Evolutionary conservation across 1,140 invertebrate genomes (phyloP).

Genomic region (Metaphire vulgaris): DNA sequence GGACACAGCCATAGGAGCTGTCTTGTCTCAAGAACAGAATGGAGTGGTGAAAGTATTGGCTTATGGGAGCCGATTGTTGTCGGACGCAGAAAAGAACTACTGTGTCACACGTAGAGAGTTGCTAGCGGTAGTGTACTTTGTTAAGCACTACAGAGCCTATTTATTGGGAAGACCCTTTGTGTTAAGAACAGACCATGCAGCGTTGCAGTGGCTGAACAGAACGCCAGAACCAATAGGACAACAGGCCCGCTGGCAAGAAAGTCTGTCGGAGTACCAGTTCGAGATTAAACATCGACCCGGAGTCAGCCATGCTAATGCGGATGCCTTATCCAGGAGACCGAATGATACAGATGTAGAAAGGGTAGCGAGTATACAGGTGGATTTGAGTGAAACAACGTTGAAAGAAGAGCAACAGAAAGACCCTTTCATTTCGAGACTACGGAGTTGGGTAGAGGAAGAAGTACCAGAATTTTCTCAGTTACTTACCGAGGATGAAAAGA

Average conservation of each 20-base stretch:
- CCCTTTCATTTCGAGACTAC: not conserved
- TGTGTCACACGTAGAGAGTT: constrained; percentile 35
- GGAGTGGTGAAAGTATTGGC: constrained; percentile 47
- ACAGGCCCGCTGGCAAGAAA: constrained; percentile 21
- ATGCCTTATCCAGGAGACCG: constrained; percentile 23
- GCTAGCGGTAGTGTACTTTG: constrained; percentile 26
- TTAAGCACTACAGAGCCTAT: constrained; percentile 15
- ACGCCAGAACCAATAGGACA: constrained; percentile 3
- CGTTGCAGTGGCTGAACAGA: constrained; percentile 12
- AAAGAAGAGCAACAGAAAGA: constrained; percentile 1
- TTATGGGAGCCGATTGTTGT: constrained; percentile 50
- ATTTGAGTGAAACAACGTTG: not conserved
- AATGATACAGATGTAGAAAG: not conserved
- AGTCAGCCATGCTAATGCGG: constrained; percentile 18
- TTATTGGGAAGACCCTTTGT: constrained; percentile 20
- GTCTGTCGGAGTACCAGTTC: constrained; percentile 21
- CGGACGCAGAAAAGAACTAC: constrained; percentile 53
- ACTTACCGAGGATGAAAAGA: not conserved
- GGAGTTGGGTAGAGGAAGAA: not conserved
- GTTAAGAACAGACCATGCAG: constrained; percentile 23
- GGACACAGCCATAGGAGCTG: not conserved
- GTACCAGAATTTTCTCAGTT: not conserved
- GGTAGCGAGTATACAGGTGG: not conserved
- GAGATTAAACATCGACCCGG: constrained; percentile 27
- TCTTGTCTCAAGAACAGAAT: constrained; percentile 22